Conservation (phyloP, 2,888 invertebrate genomes). For the Eupithecia subumbrata region DNA sequence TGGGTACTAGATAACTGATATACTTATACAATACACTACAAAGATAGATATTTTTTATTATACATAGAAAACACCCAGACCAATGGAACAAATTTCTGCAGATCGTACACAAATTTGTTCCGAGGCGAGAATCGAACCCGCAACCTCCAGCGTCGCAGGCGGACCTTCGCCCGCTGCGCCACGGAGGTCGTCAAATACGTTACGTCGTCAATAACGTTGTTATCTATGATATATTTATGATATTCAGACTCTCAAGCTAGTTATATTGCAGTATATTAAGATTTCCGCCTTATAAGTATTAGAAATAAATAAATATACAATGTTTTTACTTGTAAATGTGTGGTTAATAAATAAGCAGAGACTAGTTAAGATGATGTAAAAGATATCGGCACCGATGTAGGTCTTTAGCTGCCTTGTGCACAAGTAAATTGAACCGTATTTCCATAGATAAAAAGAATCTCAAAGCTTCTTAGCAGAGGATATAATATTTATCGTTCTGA, state of each 20-base stretch:
- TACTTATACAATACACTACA: too few relatives aligned
- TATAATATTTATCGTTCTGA: neutral
- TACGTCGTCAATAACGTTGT: too few relatives aligned
- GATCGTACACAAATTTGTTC: too few relatives aligned
- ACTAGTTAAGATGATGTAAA: neutral
- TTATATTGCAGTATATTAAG: slow-evolving; percentile 19
- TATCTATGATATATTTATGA: too few relatives aligned
- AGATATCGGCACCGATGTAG: neutral
- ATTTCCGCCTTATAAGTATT: slow-evolving; percentile 42
- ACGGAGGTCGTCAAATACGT: too few relatives aligned
- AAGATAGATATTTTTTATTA: too few relatives aligned
- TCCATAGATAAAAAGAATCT: neutral
- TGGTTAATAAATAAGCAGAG: neutral
- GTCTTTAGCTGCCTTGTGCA: neutral
- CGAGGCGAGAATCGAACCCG: too few relatives aligned
- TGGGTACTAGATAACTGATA: too few relatives aligned
- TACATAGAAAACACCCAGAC: too few relatives aligned
- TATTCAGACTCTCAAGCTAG: neutral
- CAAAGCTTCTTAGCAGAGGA: neutral
- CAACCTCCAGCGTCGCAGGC: too few relatives aligned
- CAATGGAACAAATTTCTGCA: too few relatives aligned
- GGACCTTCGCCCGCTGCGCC: too few relatives aligned
- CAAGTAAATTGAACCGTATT: neutral
- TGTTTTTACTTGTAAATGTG: slow-evolving; percentile 1
- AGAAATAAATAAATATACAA: slow-evolving; percentile 20